Percentiles rank a stretch among this genome's conserved stretches.
Conservation (phyloP, 2,888 invertebrate genomes). For the Cheilosia impressa region DNA sequence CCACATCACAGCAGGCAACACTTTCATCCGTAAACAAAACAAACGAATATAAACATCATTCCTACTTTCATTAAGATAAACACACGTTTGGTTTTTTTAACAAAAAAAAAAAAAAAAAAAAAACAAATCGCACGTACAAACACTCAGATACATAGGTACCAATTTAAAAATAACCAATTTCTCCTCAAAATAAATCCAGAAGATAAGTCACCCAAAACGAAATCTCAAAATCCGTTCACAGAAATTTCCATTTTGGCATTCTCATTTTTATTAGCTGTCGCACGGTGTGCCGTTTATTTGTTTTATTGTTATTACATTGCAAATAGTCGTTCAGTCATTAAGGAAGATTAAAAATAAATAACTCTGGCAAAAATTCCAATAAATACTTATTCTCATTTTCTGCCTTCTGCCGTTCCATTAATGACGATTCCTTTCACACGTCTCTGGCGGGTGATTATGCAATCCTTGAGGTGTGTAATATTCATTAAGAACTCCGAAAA, state of each 20-base stretch:
- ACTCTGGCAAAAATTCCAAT: constrained; percentile 47
- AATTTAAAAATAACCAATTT: constrained; percentile 1
- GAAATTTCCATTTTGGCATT: constrained; percentile 8
- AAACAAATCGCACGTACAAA: neutral
- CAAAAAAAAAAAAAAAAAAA: too few species aligned
- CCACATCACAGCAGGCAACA: neutral
- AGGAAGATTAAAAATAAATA: constrained; percentile 63
- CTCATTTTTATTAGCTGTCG: constrained; percentile 28
- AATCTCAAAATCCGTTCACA: constrained; percentile 15
- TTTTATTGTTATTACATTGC: constrained; percentile 56
- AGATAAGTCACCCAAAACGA: too few species aligned
- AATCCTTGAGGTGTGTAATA: constrained; percentile 56
- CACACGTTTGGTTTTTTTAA: neutral
- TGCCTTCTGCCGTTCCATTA: constrained; percentile 10
- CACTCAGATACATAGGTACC: neutral
- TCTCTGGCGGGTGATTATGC: constrained; percentile 21
- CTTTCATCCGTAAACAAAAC: neutral
- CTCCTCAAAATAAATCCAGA: constrained; percentile 5
- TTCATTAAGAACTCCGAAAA: constrained; percentile 51
- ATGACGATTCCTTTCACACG: constrained; percentile 20
- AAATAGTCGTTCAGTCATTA: constrained; percentile 48
- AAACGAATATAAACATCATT: constrained; percentile 17
- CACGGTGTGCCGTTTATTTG: constrained; percentile 42
- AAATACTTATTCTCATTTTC: constrained; percentile 13
- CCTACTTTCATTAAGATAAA: constrained; percentile 8